These are phyloP conservation scores for Halcyon smyrnensis DNA, from an alignment of 2,797 vertebrate genomes.

Conservation along the genomic window DNA sequence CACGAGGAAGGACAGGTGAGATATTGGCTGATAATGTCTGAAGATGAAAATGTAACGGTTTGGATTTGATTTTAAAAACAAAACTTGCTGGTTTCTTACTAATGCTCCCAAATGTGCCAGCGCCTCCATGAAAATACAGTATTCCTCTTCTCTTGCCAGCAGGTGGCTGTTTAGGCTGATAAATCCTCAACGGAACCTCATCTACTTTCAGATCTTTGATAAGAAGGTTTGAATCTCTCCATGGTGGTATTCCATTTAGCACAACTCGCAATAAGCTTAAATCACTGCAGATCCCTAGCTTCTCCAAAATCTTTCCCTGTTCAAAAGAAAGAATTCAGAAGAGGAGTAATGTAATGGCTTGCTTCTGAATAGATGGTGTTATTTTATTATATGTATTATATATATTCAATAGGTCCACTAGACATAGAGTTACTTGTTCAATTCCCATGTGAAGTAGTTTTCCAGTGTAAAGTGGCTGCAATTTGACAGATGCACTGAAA, in stretches of 20 bases:
- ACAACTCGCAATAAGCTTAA: constrained; percentile 71
- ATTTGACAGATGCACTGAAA: neutral
- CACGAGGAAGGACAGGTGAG: neutral
- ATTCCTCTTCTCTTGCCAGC: constrained; percentile 79
- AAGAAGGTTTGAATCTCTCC: constrained; percentile 73
- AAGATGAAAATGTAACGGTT: neutral
- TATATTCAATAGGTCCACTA: neutral
- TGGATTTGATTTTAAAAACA: neutral
- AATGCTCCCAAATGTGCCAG: constrained; percentile 83
- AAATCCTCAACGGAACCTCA: constrained; percentile 81
- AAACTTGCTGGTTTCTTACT: constrained; percentile 73
- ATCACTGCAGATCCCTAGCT: constrained; percentile 79
- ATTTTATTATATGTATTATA: neutral
- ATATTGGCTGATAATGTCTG: neutral
- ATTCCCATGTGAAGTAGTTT: neutral
- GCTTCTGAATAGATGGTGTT: neutral
- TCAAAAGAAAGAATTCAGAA: neutral
- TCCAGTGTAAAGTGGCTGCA: neutral
- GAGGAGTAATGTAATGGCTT: neutral
- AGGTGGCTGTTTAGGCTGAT: constrained; percentile 77
- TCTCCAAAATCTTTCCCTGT: constrained; percentile 81
- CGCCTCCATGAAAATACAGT: constrained; percentile 85
- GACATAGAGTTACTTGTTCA: too few relatives aligned
- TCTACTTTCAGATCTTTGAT: constrained; percentile 81
- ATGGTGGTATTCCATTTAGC: neutral